A percentile compares a stretch with the other conserved stretches of the same genome.
phyloP scores from a whole-genome alignment of 2,113 vertebrate species.

The Sceloporus tristichus region DNA sequence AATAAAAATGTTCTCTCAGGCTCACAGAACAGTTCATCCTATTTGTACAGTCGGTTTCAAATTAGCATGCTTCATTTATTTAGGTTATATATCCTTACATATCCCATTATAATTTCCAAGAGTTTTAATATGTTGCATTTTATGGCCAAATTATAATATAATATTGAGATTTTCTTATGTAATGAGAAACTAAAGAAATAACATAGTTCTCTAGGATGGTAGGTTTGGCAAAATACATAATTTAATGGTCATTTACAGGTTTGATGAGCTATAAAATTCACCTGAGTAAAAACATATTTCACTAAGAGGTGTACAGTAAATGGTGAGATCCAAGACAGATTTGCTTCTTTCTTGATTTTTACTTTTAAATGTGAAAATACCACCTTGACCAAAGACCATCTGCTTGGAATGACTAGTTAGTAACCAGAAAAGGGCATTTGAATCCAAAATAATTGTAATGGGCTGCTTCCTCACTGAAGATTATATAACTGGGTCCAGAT shows the following conservation, averaged over 20 bases:
- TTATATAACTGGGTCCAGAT: too few species aligned
- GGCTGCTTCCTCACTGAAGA: neutral
- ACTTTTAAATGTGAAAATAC: constrained; percentile 36
- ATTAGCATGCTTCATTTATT: neutral
- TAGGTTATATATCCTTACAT: constrained; percentile 1
- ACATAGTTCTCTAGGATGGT: neutral
- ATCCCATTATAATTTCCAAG: neutral
- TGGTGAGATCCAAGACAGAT: neutral
- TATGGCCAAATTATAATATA: neutral
- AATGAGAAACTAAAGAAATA: constrained; percentile 30
- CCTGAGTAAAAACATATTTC: neutral
- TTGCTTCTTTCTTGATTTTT: neutral
- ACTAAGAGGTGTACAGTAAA: neutral
- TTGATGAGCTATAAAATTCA: constrained; percentile 16
- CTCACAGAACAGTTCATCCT: neutral
- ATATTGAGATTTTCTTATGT: neutral
- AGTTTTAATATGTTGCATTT: constrained; percentile 15
- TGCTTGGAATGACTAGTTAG: neutral
- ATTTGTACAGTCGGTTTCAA: neutral
- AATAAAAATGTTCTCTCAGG: neutral
- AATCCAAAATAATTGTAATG: constrained; percentile 6
- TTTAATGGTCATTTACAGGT: neutral
- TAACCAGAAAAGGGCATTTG: constrained; percentile 7
- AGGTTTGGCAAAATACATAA: neutral
- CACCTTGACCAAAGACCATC: neutral